These are phyloP conservation scores for Babyrousa celebensis DNA, from an alignment of 2,797 vertebrate genomes.

Conservation along the genomic window DNA sequence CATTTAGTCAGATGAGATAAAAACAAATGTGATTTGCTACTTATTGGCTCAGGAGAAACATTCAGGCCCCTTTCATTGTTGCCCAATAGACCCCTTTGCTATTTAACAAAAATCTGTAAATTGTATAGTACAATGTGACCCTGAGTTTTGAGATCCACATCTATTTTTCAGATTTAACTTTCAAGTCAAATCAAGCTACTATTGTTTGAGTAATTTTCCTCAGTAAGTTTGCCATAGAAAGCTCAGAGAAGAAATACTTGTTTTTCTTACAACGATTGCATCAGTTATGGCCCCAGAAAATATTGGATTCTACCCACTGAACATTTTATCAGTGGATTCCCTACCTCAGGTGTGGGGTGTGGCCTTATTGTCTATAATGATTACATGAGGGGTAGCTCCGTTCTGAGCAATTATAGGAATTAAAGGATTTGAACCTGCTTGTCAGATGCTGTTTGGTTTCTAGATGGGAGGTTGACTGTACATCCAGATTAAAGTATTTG, in stretches of 20 bases:
- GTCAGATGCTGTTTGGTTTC: background rate
- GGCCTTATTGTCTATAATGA: background rate
- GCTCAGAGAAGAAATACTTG: slow-evolving; percentile 25
- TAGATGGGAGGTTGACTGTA: background rate
- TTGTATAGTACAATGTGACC: background rate
- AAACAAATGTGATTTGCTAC: background rate
- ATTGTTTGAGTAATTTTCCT: background rate
- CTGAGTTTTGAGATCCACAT: background rate
- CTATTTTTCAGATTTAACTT: slow-evolving; percentile 42
- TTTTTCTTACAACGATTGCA: background rate
- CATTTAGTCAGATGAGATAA: background rate
- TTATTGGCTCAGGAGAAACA: background rate
- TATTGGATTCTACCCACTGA: background rate
- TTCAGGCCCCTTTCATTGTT: background rate
- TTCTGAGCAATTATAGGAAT: background rate
- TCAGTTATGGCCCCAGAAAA: background rate
- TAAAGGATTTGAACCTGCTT: background rate
- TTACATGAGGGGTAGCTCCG: background rate
- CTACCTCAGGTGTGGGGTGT: background rate
- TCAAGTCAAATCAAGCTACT: background rate
- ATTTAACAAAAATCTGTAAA: background rate
- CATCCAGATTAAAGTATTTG: background rate
- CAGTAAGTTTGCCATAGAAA: background rate
- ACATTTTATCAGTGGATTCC: background rate
- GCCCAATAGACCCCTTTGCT: background rate